These are phyloP conservation scores for Hymenopus coronatus DNA, from an alignment of 2,888 invertebrate genomes.

Conservation along the genomic window DNA sequence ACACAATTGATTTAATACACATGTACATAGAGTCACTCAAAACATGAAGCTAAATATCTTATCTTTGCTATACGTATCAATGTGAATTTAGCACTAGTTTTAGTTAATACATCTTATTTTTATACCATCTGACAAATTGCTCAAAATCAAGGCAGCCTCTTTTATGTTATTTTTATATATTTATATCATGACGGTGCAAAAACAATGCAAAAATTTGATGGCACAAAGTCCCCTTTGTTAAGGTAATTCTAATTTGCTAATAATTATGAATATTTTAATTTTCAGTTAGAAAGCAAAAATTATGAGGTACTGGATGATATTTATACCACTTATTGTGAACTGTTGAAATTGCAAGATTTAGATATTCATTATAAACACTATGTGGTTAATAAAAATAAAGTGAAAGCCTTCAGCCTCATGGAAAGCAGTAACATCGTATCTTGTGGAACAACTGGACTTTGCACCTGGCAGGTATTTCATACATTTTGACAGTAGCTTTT, in stretches of 20 bases:
- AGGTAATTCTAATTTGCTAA: background rate
- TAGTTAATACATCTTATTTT: too few relatives aligned
- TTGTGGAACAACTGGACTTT: slow-evolving; percentile 75
- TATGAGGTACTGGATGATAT: slow-evolving; percentile 63
- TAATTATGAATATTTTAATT: background rate
- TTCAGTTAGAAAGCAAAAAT: slow-evolving; percentile 51
- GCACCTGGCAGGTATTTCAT: slow-evolving; percentile 69
- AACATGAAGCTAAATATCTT: too few relatives aligned
- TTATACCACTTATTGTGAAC: slow-evolving; percentile 58
- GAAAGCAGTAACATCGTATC: slow-evolving; percentile 71
- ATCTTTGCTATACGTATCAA: too few relatives aligned
- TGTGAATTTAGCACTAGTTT: too few relatives aligned
- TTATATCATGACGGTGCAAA: too few relatives aligned
- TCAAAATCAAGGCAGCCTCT: too few relatives aligned
- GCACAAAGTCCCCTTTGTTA: background rate
- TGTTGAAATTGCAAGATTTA: slow-evolving; percentile 42
- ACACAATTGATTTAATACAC: too few relatives aligned
- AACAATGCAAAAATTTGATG: too few relatives aligned
- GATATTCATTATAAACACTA: slow-evolving; percentile 37
- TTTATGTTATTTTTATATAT: too few relatives aligned
- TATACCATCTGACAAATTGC: too few relatives aligned
- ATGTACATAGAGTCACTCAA: too few relatives aligned
- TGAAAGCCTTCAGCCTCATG: slow-evolving; percentile 56
- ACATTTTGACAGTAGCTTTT: background rate
- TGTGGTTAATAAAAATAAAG: slow-evolving; percentile 40